Evolutionary conservation across 2,113 vertebrate species (phyloP), one percentile per base, ranked within the genome.

Genomic region (Xiphias gladius): DNA sequence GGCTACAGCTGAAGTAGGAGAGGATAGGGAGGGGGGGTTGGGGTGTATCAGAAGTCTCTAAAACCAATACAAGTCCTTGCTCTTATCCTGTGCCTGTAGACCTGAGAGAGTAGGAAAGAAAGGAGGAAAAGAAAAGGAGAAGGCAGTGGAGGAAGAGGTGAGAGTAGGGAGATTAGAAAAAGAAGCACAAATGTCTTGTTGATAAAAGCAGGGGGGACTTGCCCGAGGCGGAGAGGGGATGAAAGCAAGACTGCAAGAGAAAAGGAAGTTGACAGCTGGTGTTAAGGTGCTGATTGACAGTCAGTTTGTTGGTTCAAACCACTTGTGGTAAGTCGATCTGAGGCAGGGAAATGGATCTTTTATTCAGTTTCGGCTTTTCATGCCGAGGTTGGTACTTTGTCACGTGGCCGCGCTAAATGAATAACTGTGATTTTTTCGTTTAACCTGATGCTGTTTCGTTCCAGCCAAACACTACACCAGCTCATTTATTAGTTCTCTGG

Each of bases 41-140:
- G 22, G 17, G 32, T 77, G 76, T 85, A 91, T 93, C 54, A 92
- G 91, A 88, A 87, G 94, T 93, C 92, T 94, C 95, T 99, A 99
- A 97, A 98, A 99, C 97, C 97, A 99, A 94, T 97, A 98, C 87
- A 99, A 95, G 92, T 99, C 97, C 96, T 99, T 98, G 97, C 94
- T 98, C 96, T 99, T 99, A 93, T 99, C 97, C 96, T 97, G 97
- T 90, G 95, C 93, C 94, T 97, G 97, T 91, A 98, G 96, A 98
- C 97, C 97, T 99, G 96, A 96, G 96, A 2, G 92, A 89, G 89
- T 86, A 84, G 92, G 81, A 89, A 70, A 93, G 57, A 57, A 75
- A 70, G 68, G 73, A 77, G 75, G 75, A 74, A 39, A 39, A 39
- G 9, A 10, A 73, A 66, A 85, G 70, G 63, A 92, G 78, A 67